A percentile compares a stretch with the other conserved stretches of the same genome.
These are phyloP conservation scores for Atractosteus spatula DNA, from an alignment of 2,113 vertebrate species.

Conservation along the genomic window DNA sequence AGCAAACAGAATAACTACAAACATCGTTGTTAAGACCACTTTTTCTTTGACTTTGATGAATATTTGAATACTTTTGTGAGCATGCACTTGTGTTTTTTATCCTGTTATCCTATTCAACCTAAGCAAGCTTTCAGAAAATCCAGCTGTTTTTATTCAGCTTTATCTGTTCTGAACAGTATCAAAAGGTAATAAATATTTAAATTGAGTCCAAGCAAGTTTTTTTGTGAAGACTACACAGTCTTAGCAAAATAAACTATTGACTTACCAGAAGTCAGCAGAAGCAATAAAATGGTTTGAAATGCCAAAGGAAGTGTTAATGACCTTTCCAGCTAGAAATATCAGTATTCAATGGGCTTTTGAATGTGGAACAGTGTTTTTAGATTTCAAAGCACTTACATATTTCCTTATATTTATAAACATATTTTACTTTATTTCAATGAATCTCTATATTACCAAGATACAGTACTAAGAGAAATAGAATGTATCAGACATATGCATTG, in stretches of 20 bases:
- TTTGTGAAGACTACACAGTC: background rate
- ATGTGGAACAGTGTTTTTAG: background rate
- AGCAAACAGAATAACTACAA: background rate
- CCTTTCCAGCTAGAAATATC: background rate
- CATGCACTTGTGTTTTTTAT: background rate
- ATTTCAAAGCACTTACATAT: background rate
- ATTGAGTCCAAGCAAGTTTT: slow-evolving; percentile 4
- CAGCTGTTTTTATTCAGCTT: background rate
- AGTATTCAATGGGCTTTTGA: background rate
- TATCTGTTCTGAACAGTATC: slow-evolving; percentile 17
- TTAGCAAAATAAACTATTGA: background rate
- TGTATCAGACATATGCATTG: slow-evolving; percentile 8
- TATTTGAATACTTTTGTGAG: slow-evolving; percentile 1
- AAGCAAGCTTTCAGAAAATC: slow-evolving; percentile 7
- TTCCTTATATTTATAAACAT: background rate
- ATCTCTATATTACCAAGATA: no score
- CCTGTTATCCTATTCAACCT: slow-evolving; percentile 8
- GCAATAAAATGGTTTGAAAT: slow-evolving; percentile 5
- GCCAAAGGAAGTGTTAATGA: slow-evolving; percentile 7
- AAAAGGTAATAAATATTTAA: slow-evolving; percentile 14
- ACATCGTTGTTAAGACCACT: background rate
- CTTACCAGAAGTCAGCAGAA: slow-evolving; percentile 10
- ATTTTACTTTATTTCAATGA: no score
- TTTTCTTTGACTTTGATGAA: slow-evolving; percentile 7
- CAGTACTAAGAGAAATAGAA: no score